Percentiles rank a stretch among this genome's conserved stretches.
Conservation (phyloP, 2,113 vertebrate genomes). For the Scolopax mira region DNA sequence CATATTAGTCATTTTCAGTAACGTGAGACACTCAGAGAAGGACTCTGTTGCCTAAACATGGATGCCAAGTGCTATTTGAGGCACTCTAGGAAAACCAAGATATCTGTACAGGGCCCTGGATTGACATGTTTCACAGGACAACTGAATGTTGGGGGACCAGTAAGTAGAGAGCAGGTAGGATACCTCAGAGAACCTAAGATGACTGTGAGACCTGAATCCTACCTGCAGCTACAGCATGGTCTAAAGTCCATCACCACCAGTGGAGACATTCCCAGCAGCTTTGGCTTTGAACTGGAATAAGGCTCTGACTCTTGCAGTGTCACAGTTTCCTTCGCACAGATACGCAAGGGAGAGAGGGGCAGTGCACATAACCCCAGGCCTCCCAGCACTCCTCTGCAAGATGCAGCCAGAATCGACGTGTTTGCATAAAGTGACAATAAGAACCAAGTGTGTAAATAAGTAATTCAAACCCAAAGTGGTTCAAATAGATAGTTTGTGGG, state of each 20-base stretch:
- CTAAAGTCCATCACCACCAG: neutral
- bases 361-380: neutral
- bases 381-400: neutral
- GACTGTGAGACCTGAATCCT: neutral
- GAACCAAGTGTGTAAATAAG: neutral
- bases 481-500: neutral
- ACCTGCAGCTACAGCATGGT: rapidly evolving
- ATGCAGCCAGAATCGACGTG: rapidly evolving
- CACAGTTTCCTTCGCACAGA: neutral
- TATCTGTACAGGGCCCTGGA: neutral
- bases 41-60: neutral
- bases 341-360: neutral
- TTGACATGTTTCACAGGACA: neutral
- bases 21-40: neutral
- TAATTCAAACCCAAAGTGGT: neutral
- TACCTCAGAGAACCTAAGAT: neutral
- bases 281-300: neutral
- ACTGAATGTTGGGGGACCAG: neutral
- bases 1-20: neutral
- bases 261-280: neutral
- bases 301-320: neutral
- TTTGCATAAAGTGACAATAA: neutral
- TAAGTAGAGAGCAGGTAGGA: neutral
- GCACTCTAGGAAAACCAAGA: neutral
- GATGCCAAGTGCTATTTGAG: neutral